Base-by-base conservation (phyloP, 2,888 invertebrate species). In the Lycaena phlaeas region DNA sequence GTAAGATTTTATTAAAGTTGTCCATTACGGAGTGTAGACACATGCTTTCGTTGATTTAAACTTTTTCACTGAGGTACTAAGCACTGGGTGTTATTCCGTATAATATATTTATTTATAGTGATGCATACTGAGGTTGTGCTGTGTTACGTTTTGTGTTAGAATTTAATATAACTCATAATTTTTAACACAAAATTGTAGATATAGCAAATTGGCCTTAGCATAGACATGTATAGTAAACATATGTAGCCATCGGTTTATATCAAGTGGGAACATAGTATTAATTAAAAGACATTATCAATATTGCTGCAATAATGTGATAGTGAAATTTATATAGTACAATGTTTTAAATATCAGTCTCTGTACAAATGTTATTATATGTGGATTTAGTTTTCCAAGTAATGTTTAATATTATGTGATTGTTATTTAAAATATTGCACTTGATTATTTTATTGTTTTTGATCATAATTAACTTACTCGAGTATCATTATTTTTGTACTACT, bases 181-280 rank as follows among this genome's bases (percentile, higher is more conserved):
- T 66, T 64, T 64, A 67, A 77, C 78, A 79, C 78, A 74, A 71
- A 74, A 70, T 76, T 77, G 71, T 76, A 79, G 75, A 78, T 78
- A 76, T 73, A 77, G 78, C 78, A 59, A 62, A 62, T 68, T 68
- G 72, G 78, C 78, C 79, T 79, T 81, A 81, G 81, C 59, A 68
- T 77, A 76, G 73, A 67, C 68, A 64, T 64, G 67, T 73, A 73
- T 69, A 62, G 66, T 62, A 52, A 60, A 56, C 54, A 53, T 60
- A 57, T 39, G 47, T 54, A 52, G 48, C 67, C 68, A 70, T 66
- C 62, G 59, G 60, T 61, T 56, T 55, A 51, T 62, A 54, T 58
- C 56, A 59, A 65, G 61, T 66, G 76, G 72, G 68, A 74, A 61
- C 67, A 72, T 78, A 78, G 70, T 75, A 72, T 77, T 74, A 65